Evolutionary conservation across 2,113 vertebrate species (phyloP), one percentile per base, ranked within the genome.

Genomic region (Lasiurus borealis): DNA sequence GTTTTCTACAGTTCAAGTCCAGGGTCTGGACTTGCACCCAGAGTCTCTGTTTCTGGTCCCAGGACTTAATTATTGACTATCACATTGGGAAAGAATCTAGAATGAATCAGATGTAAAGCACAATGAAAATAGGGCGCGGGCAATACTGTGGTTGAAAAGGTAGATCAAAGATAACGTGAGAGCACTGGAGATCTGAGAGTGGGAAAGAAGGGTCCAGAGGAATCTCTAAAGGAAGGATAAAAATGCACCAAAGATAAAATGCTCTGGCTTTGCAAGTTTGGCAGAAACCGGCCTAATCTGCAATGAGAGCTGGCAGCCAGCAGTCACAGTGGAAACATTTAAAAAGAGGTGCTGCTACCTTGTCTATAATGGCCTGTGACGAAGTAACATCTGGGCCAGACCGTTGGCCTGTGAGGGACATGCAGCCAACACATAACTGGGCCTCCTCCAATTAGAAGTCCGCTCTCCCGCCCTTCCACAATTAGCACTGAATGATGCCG

Each of bases 401-500:
- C 13, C 66, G 23, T 5, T 92, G 84, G 77, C 62, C 21, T 18
- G 10, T 85, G 29, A 96, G 18, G 72, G 52, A 29, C 46, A 14
- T 1, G 14, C 34, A 18, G 40, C 18, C 64, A 77, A 69, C 36
- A 73, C 0, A 27, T 46, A 93, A 25, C 9, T 68, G 90, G 71
- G 19, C 4, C 12, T 94, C 23, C 9, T 29, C 78, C 95, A 94
- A 97, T 73, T 94, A 48, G 34, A 91, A 92, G 23, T 68, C 12
- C 92, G 76, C 19, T 89, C 97, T 57, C 1, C 40, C 81, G 50
- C 44, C 85, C 54, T 85, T 88, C 40, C 90, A 89, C 62, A 96
- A 95, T 96, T 97, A 97, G 90, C 83, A 83, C 25, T 36, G 40
- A 93, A 23, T 0, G 0, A 62, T 95, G 88, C 10, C 83, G 11